Evolutionary conservation across 2,888 invertebrate species (phyloP).

Genomic region (Drosophila meridionalis): DNA sequence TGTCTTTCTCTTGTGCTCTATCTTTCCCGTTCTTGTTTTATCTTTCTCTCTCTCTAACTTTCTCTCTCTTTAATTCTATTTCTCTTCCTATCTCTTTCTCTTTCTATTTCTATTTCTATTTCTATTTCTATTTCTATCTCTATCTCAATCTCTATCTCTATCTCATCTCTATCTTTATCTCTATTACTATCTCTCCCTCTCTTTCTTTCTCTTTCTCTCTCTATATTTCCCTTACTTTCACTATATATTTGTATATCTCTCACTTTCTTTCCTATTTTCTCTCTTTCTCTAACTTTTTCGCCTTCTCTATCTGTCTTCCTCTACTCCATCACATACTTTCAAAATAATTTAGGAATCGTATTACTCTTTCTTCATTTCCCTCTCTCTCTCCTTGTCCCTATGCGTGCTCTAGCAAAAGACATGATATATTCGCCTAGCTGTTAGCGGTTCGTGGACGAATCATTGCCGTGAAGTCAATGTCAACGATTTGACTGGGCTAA

Average conservation of each 20-base stretch:
- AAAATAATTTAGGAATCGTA: not conserved
- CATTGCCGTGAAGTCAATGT: not conserved
- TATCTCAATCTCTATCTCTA: not conserved
- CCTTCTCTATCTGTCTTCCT: not conserved
- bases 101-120: not conserved
- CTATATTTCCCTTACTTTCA: not conserved
- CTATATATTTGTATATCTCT: not conserved
- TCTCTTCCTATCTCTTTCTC: not conserved
- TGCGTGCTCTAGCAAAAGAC: not conserved
- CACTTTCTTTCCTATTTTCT: too few relatives aligned
- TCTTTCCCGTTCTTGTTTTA: not conserved
- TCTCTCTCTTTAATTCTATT: too few relatives aligned
- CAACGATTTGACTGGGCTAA: constrained; percentile 9
- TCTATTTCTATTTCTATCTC: not conserved
- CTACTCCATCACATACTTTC: not conserved
- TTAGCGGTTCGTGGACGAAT: not conserved
- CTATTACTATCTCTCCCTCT: too few relatives aligned
- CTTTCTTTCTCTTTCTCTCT: not conserved
- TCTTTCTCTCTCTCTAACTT: not conserved
- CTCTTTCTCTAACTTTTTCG: not conserved
- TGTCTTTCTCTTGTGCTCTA: not conserved
- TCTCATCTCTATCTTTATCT: too few relatives aligned
- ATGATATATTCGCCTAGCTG: not conserved
- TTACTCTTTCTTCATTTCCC: not conserved
- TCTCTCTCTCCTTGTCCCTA: not conserved